Conservation (phyloP, 2,797 vertebrate genomes). For the Geranospiza caerulescens region DNA sequence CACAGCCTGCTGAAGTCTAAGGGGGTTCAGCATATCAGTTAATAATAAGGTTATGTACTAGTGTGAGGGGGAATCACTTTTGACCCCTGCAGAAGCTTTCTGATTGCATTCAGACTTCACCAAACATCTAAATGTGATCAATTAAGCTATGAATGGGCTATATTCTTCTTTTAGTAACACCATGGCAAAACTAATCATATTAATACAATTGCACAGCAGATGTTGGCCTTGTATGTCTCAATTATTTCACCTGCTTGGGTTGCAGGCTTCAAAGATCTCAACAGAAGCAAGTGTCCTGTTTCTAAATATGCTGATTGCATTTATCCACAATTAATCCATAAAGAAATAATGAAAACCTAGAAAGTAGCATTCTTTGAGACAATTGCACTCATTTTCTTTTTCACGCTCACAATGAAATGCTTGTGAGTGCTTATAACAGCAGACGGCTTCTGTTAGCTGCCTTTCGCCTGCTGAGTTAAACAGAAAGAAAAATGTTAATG, state of each 20-base stretch:
- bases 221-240: slow-evolving; percentile 17
- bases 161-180: slow-evolving; percentile 23
- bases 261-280: not conserved
- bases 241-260: slow-evolving; percentile 53
- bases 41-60: not conserved
- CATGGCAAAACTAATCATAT: slow-evolving; percentile 33
- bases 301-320: slow-evolving; percentile 9
- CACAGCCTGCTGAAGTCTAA: not conserved
- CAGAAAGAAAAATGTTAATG: slow-evolving; percentile 70
- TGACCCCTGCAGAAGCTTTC: slow-evolving; percentile 10
- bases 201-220: slow-evolving; percentile 6
- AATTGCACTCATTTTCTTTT: slow-evolving; percentile 14
- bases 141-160: slow-evolving; percentile 2
- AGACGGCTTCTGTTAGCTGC: slow-evolving; percentile 57
- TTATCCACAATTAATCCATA: slow-evolving; percentile 1
- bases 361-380: slow-evolving; percentile 7
- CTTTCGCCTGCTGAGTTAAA: slow-evolving; percentile 61
- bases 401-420: not conserved
- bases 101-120: not conserved
- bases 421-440: slow-evolving; percentile 52
- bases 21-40: not conserved
- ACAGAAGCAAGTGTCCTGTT: not conserved
- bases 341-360: slow-evolving; percentile 21
- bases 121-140: slow-evolving; percentile 17
- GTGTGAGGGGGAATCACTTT: not conserved